Base-by-base conservation (phyloP, 2,888 invertebrate genomes). In the Apoda limacodes region DNA sequence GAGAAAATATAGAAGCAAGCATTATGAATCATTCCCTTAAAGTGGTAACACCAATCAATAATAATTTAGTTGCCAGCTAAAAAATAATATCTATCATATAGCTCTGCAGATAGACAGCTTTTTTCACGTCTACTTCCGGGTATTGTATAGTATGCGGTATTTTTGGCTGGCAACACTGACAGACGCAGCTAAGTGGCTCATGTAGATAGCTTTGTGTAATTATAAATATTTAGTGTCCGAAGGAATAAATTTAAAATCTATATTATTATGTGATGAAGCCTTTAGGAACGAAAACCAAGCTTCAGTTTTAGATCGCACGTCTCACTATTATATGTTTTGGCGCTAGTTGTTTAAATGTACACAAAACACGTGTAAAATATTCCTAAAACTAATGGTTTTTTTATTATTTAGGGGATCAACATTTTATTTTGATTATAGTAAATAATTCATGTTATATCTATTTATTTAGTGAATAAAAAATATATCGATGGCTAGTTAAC, bases 161-260 rank as follows among this genome's bases (percentile, higher is more conserved):
- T 30, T 32, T 39, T 32, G 34, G 41, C 40, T 49, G 46, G 45
- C 50, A 48, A 46, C 43, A 42, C 40, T 35, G 13, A 26, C 45
- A 45, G 52, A 40, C 52, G 57, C 54, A 61, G 56, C 60, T 57
- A 49, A 61, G 64, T 64, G 72, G 75, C 76, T 78, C 80, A 67
- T 78, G 80, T 78, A 78, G 80, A 80, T 80, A 80, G 80, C 78
- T 78, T 76, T 65, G 74, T 76, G 72, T 76, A 71, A 76, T 74
- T 72, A 71, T 68, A 70, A 65, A 68, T 76, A 70, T 74, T 69
- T 78, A 76, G 75, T 70, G 64, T 75, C 66, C 55, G 67, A 67
- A 66, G 52, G 63, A 64, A 62, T 62, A 55, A 58, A 60, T 39
- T 52, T 46, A 48, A 46, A 46, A 45, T 42, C 34, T 42, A 40